Percentiles rank a stretch among this genome's conserved stretches.
These are phyloP conservation scores for Lasioglossum lativentre DNA, from an alignment of 2,888 invertebrate genomes.

Conservation along the genomic window DNA sequence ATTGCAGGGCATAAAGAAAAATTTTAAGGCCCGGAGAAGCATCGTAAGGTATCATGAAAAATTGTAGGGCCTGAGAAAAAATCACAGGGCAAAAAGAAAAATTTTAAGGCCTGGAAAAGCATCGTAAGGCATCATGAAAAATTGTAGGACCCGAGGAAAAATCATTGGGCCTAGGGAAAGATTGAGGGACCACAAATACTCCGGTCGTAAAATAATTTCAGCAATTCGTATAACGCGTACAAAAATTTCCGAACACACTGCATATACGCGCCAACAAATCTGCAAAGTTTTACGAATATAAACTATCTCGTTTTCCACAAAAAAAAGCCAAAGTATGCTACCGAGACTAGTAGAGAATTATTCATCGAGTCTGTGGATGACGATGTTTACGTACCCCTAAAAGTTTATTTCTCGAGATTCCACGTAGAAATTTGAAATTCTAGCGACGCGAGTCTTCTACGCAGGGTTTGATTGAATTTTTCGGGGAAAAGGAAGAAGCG, in stretches of 20 bases:
- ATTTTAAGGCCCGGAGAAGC: too few species aligned
- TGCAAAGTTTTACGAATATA: background rate
- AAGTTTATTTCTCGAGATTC: background rate
- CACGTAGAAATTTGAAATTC: background rate
- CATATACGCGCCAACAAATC: background rate
- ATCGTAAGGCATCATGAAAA: too few species aligned
- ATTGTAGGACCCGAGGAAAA: too few species aligned
- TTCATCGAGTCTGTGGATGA: background rate
- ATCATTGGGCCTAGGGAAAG: too few species aligned
- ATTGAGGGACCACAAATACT: too few species aligned
- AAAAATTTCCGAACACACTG: background rate
- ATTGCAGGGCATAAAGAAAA: too few species aligned
- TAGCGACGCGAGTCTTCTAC: background rate
- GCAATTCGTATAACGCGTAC: background rate
- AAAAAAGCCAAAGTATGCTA: background rate
- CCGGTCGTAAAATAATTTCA: background rate
- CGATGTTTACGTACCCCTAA: background rate
- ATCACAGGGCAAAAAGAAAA: too few species aligned
- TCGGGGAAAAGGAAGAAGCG: background rate
- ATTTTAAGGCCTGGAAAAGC: too few species aligned
- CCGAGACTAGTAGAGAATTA: background rate
- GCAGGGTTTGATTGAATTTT: background rate
- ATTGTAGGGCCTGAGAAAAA: too few species aligned
- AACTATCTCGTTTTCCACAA: background rate
- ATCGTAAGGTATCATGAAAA: too few species aligned